Percentiles rank a stretch among this genome's conserved stretches.
Conservation (phyloP, 2,888 invertebrate species). For the Archips crataeganus region DNA sequence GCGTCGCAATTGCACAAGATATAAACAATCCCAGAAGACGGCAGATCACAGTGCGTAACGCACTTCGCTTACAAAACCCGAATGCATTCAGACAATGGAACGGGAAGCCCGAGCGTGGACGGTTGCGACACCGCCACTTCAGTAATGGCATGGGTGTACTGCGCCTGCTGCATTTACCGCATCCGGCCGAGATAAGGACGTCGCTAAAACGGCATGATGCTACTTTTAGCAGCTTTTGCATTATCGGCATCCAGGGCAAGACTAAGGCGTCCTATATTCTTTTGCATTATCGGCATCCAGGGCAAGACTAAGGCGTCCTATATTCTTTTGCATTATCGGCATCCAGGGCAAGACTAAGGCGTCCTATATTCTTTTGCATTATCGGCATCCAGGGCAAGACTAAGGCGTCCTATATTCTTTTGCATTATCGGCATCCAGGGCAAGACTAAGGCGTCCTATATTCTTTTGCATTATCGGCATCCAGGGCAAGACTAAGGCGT, state of each 20-base stretch:
- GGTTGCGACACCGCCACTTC: conserved; percentile 60
- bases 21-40: conserved; percentile 59
- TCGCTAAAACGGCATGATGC: conserved; percentile 6
- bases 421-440: no score
- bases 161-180: conserved; percentile 43
- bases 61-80: conserved; percentile 69
- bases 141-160: conserved; percentile 44
- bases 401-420: no score
- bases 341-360: background rate
- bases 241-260: background rate
- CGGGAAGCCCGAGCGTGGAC: conserved; percentile 61
- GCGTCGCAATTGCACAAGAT: conserved; percentile 49
- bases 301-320: background rate
- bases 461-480: background rate
- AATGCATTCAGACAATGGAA: conserved; percentile 72
- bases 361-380: no score
- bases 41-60: conserved; percentile 68
- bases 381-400: background rate
- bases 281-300: background rate
- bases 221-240: background rate
- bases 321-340: background rate
- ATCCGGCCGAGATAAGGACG: conserved; percentile 47
- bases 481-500: background rate
- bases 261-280: no score
- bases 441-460: background rate